Base-by-base conservation (phyloP, 37 sponge, comb jelly and placozoan genomes). In the Axinella damicornis region DNA sequence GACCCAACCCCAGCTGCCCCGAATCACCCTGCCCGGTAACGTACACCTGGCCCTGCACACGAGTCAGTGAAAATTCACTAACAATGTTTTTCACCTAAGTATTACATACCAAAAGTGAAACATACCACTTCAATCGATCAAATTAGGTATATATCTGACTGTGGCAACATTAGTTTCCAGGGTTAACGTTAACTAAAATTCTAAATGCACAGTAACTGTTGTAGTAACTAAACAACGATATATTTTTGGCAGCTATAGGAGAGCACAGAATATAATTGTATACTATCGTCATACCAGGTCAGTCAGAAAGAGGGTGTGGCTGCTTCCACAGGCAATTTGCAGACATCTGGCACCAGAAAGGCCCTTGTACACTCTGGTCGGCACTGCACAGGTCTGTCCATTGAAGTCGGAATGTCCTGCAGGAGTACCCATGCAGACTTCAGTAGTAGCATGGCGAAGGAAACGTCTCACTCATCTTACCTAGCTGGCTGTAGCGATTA, bases 1-100 rank as follows among this genome's bases (percentile, higher is more conserved):
- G 73, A 13, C 91, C 91, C 39, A 91, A 82, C 14, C 91, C 91
- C n/a, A 91, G 77, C 65, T 91, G 91, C 27, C 91, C 91, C 2
- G 81, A 76, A 39, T 91, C 91, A 28, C 91, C 91, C 46, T 77
- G 75, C 5, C 91, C 91, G 38, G 68, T 71, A 32, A 61, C 46
- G 46, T 80, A 91, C 66, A 91, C 86, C 25, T 81, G 73, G 15
- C 91, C 91, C 91, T 91, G 35, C 30, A 62, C 21, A 69, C 20
- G 36, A 35, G 22, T 21, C 17, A 9, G n/a, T n/a, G n/a, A 57
- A 21, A 21, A 57, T 21, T 21, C 17, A 21, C 19, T 57, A 57
- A 20, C 59, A 57, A 21, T 57, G 20, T 21, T 57, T 21, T 57
- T 57, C 20, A 21, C 59, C 19, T 57, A 21, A 20, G 17, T 21